Evolutionary conservation across 2,888 invertebrate genomes (phyloP).

Genomic region (Caenorhabditis sp.): DNA sequence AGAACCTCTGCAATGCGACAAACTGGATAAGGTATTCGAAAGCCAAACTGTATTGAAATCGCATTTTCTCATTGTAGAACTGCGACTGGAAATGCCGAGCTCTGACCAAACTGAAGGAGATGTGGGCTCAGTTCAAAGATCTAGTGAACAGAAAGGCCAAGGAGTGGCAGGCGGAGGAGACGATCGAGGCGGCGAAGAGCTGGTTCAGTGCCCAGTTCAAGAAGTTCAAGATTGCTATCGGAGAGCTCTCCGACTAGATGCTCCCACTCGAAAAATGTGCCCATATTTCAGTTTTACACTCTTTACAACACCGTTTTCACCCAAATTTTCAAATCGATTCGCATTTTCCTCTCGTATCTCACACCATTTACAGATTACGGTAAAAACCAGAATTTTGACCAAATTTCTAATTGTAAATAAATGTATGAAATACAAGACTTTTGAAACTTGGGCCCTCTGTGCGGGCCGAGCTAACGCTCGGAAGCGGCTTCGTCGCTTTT

Average conservation of each 20-base stretch:
- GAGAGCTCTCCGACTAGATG: conserved; percentile 47
- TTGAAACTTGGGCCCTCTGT: too few species aligned
- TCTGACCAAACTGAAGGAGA: conserved; percentile 55
- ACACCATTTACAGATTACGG: conserved; percentile 40
- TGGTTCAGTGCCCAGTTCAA: conserved; percentile 58
- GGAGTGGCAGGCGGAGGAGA: conserved; percentile 56
- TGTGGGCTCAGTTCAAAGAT: conserved; percentile 65
- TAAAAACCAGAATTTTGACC: conserved; percentile 21
- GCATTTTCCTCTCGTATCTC: conserved; percentile 47
- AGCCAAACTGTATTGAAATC: background rate
- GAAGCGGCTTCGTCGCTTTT: too few species aligned
- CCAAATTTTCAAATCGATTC: conserved; percentile 25
- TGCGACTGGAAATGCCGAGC: conserved; percentile 68
- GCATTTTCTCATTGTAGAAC: conserved; percentile 33
- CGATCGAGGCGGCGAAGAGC: conserved; percentile 32
- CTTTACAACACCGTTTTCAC: conserved; percentile 5
- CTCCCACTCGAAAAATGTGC: too few species aligned
- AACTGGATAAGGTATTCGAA: conserved; percentile 30
- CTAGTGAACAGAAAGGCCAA: conserved; percentile 52
- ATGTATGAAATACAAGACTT: too few species aligned
- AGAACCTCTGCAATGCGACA: conserved; percentile 49
- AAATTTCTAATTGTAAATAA: too few species aligned
- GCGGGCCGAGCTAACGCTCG: too few species aligned
- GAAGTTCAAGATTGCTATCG: conserved; percentile 48
- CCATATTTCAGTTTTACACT: background rate